Conservation (phyloP, 2,888 invertebrate genomes). For the Sisyra nigra region DNA sequence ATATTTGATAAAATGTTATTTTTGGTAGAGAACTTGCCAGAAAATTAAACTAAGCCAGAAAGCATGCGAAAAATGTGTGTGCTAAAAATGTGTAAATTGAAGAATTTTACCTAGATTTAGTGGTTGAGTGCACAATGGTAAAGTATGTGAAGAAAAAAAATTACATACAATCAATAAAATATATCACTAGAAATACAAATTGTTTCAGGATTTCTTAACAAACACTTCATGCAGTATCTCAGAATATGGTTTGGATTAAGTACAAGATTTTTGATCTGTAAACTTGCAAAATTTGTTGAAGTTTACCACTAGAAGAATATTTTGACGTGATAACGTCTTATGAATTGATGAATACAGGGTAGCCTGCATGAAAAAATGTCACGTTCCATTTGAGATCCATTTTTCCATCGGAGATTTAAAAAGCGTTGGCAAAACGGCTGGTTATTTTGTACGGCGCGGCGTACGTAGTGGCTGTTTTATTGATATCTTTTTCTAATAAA, state of each 20-base stretch:
- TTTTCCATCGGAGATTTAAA: no score
- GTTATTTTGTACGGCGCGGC: no score
- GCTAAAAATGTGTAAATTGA: slow-evolving; percentile 19
- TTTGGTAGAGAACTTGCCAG: slow-evolving; percentile 19
- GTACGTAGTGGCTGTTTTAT: no score
- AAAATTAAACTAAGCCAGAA: slow-evolving; percentile 26
- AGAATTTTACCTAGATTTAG: slow-evolving; percentile 2
- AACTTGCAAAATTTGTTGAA: background rate
- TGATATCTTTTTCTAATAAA: no score
- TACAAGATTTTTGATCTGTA: background rate
- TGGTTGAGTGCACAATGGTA: slow-evolving; percentile 4
- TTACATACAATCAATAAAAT: slow-evolving; percentile 1
- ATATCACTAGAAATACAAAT: background rate
- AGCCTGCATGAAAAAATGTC: no score
- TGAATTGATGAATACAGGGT: no score
- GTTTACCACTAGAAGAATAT: background rate
- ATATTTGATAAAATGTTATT: background rate
- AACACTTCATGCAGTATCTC: background rate
- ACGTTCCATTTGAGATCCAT: no score
- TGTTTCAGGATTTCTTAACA: background rate
- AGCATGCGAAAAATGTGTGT: slow-evolving; percentile 25
- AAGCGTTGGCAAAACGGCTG: no score
- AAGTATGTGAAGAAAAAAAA: slow-evolving; percentile 5
- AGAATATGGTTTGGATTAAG: background rate
- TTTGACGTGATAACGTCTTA: no score